Conservation (phyloP, 2,888 invertebrate genomes). For the Linyphia triangularis region DNA sequence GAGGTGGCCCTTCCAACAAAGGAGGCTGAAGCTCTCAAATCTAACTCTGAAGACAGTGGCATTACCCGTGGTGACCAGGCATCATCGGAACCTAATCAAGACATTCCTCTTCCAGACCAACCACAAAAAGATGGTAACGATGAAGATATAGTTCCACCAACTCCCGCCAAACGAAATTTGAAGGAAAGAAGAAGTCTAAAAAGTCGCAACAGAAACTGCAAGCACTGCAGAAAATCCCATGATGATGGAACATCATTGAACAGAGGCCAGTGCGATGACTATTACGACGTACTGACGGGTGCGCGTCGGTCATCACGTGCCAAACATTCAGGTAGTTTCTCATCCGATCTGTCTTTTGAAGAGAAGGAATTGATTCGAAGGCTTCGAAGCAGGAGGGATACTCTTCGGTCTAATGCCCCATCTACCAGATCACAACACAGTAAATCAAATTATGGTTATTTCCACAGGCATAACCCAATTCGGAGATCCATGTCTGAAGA, state of each 20-base stretch:
- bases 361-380: conserved; percentile 46
- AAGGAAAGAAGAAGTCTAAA: conserved; percentile 38
- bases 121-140: background rate
- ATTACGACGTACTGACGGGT: conserved; percentile 49
- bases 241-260: conserved; percentile 10
- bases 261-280: conserved; percentile 48
- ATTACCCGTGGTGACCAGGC: conserved; percentile 71
- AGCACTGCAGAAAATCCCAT: conserved; percentile 11
- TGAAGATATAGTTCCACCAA: background rate
- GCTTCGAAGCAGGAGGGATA: conserved; percentile 38
- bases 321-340: conserved; percentile 58
- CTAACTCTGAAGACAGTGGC: conserved; percentile 70
- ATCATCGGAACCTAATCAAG: conserved; percentile 46
- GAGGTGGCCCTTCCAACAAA: background rate
- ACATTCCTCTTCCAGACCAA: background rate
- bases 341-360: conserved; percentile 63
- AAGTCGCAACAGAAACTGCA: conserved; percentile 8
- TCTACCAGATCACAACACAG: conserved; percentile 15
- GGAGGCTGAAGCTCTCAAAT: conserved; percentile 23
- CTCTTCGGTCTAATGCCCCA: conserved; percentile 35
- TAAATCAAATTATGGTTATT: conserved; percentile 5
- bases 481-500: conserved; percentile 62
- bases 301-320: background rate
- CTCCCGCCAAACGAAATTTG: conserved; percentile 9
- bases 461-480: conserved; percentile 30